Evolutionary conservation across 2,113 vertebrate genomes (phyloP).

Genomic region (Aramus guarauna): DNA sequence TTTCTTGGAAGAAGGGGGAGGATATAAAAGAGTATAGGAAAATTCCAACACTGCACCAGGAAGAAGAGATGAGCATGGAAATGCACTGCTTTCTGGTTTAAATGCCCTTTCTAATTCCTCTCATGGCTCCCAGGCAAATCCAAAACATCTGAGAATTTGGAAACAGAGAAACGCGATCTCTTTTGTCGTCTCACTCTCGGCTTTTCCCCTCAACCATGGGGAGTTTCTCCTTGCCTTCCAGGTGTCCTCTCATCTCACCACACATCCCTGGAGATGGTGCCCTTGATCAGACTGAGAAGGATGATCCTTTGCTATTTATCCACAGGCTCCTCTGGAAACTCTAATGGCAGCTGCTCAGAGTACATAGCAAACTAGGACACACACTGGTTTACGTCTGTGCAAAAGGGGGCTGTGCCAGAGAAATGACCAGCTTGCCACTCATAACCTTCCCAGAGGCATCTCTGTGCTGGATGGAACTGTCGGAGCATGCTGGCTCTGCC

Average conservation of each 20-base stretch:
- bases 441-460: slow-evolving; percentile 66
- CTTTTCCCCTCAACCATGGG: not conserved
- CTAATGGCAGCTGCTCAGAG: slow-evolving; percentile 6
- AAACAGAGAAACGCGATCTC: not conserved
- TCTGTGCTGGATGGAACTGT: slow-evolving; percentile 43
- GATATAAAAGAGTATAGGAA: slow-evolving; percentile 11
- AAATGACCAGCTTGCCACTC: slow-evolving; percentile 35
- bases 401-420: slow-evolving; percentile 48
- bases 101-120: slow-evolving; percentile 32
- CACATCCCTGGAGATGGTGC: not conserved
- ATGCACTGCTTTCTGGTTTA: slow-evolving; percentile 62
- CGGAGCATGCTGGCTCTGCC: not conserved
- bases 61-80: slow-evolving; percentile 33
- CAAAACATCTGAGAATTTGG: slow-evolving; percentile 36
- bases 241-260: slow-evolving; percentile 30
- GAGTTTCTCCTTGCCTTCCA: slow-evolving; percentile 42
- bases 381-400: slow-evolving; percentile 42
- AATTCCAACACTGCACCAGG: slow-evolving; percentile 35
- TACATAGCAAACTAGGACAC: slow-evolving; percentile 47
- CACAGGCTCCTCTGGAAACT: slow-evolving; percentile 4
- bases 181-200: not conserved
- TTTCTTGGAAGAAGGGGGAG: slow-evolving; percentile 25
- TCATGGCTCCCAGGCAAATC: slow-evolving; percentile 45
- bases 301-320: slow-evolving; percentile 39
- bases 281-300: not conserved